phyloP scores from a whole-genome alignment of 2,797 vertebrate genomes.

The Cichlasoma orientale region DNA sequence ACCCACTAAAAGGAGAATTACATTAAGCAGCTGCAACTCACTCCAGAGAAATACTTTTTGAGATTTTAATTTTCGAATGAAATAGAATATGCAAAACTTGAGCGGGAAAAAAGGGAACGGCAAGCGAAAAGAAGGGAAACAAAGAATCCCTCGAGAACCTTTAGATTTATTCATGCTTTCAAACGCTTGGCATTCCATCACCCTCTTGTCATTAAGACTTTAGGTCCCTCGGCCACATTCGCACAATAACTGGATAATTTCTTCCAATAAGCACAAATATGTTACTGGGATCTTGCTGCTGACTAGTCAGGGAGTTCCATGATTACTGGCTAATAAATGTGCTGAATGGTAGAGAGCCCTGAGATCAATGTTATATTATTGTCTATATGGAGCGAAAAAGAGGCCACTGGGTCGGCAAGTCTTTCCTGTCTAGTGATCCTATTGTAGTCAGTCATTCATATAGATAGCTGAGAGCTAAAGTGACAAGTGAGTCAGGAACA shows the following conservation, averaged over 20 bases:
- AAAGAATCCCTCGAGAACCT: constrained; percentile 56
- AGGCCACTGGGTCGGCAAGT: constrained; percentile 66
- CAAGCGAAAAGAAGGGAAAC: constrained; percentile 20
- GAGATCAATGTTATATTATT: constrained; percentile 73
- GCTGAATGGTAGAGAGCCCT: constrained; percentile 50
- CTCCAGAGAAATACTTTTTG: constrained; percentile 39
- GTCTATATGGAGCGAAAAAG: constrained; percentile 63
- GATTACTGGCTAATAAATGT: constrained; percentile 66
- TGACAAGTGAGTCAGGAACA: constrained; percentile 55
- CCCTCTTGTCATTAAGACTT: constrained; percentile 65
- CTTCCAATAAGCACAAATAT: constrained; percentile 54
- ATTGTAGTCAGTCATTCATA: constrained; percentile 65
- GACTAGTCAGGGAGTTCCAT: constrained; percentile 31
- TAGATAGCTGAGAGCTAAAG: constrained; percentile 58
- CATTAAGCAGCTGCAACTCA: constrained; percentile 17
- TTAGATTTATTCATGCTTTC: constrained; percentile 69
- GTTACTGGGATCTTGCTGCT: constrained; percentile 30
- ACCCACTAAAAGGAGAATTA: constrained; percentile 35
- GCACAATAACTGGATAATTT: constrained; percentile 62
- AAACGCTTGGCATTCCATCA: constrained; percentile 71
- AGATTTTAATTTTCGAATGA: constrained; percentile 31
- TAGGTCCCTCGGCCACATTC: constrained; percentile 58
- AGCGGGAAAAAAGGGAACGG: constrained; percentile 6
- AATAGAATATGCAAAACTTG: constrained; percentile 46
- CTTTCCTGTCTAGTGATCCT: constrained; percentile 76